Evolutionary conservation across 1,140 invertebrate species (phyloP).

Genomic region (Asobara japonica): DNA sequence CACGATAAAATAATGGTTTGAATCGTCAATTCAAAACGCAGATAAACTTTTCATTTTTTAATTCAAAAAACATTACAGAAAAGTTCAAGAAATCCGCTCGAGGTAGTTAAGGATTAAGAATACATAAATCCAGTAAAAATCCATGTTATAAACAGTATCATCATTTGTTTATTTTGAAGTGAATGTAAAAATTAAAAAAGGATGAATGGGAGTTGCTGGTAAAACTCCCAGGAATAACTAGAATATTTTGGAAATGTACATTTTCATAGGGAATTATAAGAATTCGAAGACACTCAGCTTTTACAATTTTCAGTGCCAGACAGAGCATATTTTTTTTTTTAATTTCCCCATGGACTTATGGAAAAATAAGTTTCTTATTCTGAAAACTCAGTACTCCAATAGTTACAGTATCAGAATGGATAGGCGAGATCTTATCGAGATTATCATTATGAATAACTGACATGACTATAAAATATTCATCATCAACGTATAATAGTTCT

Average conservation of each 20-base stretch:
- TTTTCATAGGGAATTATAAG: neutral
- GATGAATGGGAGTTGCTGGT: neutral
- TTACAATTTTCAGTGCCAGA: neutral
- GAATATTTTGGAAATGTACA: conserved; percentile 2
- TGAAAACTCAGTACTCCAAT: neutral
- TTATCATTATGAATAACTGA: neutral
- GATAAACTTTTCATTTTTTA: too few relatives aligned
- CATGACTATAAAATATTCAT: conserved; percentile 8
- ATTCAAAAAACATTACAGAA: neutral
- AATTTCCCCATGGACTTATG: neutral
- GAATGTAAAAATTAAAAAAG: conserved; percentile 15
- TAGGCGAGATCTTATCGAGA: neutral
- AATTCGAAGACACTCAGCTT: neutral
- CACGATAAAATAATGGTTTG: too few relatives aligned
- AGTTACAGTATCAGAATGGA: neutral
- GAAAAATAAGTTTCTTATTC: neutral
- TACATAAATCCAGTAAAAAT: neutral
- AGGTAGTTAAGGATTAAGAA: neutral
- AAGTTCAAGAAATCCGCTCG: neutral
- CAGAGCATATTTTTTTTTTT: neutral
- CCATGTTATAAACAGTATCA: conserved; percentile 31
- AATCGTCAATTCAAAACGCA: too few relatives aligned
- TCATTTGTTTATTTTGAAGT: conserved; percentile 26
- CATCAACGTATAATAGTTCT: neutral
- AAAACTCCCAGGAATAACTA: neutral